Evolutionary conservation across 2,113 vertebrate species (phyloP).

Genomic region (Cairina moschata): DNA sequence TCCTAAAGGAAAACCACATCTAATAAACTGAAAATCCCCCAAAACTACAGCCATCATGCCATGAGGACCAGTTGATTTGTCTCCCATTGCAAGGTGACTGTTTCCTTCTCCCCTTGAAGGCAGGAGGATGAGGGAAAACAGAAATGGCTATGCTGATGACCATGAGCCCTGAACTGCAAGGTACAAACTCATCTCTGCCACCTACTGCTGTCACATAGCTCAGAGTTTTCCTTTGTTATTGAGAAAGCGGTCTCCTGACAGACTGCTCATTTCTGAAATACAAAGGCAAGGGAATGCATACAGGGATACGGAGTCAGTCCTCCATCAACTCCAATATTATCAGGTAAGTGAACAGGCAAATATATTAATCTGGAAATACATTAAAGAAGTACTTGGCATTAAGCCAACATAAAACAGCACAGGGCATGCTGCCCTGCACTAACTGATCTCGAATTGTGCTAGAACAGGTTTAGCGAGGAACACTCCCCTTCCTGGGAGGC

Average conservation of each 20-base stretch:
- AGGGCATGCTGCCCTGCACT: neutral
- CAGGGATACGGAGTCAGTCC: neutral
- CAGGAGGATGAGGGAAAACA: neutral
- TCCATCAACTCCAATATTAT: accelerated
- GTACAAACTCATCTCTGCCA: neutral
- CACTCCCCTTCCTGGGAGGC: neutral
- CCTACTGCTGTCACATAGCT: neutral
- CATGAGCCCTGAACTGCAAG: accelerated
- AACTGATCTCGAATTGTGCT: neutral
- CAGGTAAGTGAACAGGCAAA: neutral
- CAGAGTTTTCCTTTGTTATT: neutral
- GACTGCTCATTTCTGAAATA: neutral
- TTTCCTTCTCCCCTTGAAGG: neutral
- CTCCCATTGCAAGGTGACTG: accelerated
- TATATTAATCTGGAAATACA: neutral
- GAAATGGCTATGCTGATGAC: accelerated
- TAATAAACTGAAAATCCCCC: accelerated
- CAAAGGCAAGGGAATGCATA: neutral
- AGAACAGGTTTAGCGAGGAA: neutral
- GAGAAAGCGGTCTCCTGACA: neutral
- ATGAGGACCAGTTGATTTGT: accelerated
- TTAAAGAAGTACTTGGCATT: neutral
- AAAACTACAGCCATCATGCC: accelerated
- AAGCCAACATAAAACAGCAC: neutral
- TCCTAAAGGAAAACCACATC: neutral